Evolutionary conservation across 2,888 invertebrate genomes (phyloP).

Genomic region (Synergus laeviventris): DNA sequence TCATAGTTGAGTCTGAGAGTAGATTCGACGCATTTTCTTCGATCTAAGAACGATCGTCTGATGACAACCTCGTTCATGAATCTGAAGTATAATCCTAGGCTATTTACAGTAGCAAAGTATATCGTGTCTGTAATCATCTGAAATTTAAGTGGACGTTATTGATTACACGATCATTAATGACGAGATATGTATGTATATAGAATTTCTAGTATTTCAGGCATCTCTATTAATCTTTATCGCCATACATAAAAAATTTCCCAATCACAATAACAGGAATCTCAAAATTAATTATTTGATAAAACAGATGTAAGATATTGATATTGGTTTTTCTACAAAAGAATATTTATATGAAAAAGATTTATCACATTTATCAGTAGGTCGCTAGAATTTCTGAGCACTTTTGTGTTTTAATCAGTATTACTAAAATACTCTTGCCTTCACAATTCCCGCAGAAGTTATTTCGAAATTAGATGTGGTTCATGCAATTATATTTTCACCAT

Average conservation of each 20-base stretch:
- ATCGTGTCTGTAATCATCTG: constrained; percentile 85
- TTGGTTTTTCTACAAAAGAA: not conserved
- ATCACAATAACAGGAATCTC: not conserved
- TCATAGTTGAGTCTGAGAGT: constrained; percentile 89
- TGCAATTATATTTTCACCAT: constrained; percentile 33
- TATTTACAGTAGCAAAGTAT: constrained; percentile 85
- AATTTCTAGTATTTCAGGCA: not conserved
- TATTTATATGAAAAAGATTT: constrained; percentile 19
- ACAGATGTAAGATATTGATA: not conserved
- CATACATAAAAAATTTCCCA: not conserved
- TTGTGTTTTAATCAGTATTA: constrained; percentile 12
- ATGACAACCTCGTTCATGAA: constrained; percentile 93
- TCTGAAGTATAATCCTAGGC: constrained; percentile 91
- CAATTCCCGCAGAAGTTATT: constrained; percentile 19
- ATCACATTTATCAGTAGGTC: not conserved
- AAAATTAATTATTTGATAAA: not conserved
- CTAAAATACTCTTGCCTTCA: constrained; percentile 20
- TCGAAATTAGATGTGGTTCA: constrained; percentile 31
- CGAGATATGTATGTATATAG: constrained; percentile 10
- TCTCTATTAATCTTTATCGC: not conserved
- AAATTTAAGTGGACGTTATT: constrained; percentile 61
- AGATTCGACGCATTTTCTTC: constrained; percentile 90
- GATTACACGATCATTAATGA: not conserved
- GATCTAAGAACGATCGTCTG: constrained; percentile 90
- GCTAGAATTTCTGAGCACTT: constrained; percentile 10